These are phyloP conservation scores for Hypomesus transpacificus DNA, from an alignment of 2,113 vertebrate genomes.

Conservation along the genomic window DNA sequence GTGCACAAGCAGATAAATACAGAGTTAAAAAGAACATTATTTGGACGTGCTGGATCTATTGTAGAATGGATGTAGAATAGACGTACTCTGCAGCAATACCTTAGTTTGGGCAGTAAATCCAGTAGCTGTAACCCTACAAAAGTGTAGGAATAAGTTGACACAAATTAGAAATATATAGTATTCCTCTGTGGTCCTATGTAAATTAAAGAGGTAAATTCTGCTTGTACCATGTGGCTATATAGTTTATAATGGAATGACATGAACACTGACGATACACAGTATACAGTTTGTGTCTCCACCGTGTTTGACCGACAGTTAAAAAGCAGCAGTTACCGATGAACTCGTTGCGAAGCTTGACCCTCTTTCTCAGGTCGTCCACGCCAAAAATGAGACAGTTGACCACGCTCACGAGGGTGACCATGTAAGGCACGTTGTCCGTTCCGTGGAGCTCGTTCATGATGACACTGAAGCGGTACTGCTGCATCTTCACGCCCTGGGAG, in stretches of 20 bases:
- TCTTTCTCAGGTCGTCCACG: conserved; percentile 76
- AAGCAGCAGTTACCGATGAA: conserved; percentile 75
- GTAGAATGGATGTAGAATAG: background rate
- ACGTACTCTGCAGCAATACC: conserved; percentile 64
- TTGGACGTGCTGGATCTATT: background rate
- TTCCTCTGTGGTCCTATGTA: too few species aligned
- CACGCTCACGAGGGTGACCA: conserved; percentile 81
- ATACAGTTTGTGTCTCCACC: background rate
- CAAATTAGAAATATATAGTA: background rate
- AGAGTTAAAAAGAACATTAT: background rate
- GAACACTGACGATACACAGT: too few species aligned
- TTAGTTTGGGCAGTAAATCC: conserved; percentile 80
- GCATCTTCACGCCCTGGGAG: conserved; percentile 79
- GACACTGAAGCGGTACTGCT: conserved; percentile 91
- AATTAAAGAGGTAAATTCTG: too few species aligned
- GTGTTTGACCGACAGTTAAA: background rate
- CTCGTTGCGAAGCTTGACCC: conserved; percentile 83
- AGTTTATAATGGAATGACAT: too few species aligned
- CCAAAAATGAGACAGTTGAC: conserved; percentile 86
- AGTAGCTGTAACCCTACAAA: conserved; percentile 80
- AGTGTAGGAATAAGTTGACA: too few species aligned
- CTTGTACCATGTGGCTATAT: too few species aligned
- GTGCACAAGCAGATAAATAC: background rate
- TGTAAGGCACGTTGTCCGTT: conserved; percentile 82
- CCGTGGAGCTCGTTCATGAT: conserved; percentile 83